Base-by-base conservation (phyloP, 2,797 vertebrate genomes). In the Myotis myotis region DNA sequence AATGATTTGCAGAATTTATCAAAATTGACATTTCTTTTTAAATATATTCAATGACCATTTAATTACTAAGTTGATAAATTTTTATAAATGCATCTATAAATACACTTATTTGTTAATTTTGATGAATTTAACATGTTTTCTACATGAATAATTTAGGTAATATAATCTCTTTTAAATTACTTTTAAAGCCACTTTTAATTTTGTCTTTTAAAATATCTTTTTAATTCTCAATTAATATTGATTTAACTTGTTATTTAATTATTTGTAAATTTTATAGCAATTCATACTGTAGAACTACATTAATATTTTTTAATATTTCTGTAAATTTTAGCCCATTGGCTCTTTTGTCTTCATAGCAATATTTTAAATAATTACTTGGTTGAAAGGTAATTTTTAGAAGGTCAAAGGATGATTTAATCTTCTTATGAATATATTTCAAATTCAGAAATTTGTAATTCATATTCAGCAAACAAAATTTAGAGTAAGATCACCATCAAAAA, bases 231-330 rank as follows among this genome's bases (percentile, higher is more conserved):
- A 49, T 23, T 88, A 62, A 66, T n/a, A 87, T 87, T 80, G 4
- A 72, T 66, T 88, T 92, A 71, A 23, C 8, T 79, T 70, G 64
- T 44, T 83, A 75, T 49, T 57, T 86, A 91, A 44, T 91, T 88
- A 70, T 88, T 80, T 60, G 76, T 84, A 70, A 53, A 76, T 62
- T 82, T 60, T 55, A 36, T 83, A 74, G 23, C 12, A 80, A 30
- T 90, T 95, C 28, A 83, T 38, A 64, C 13, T 57, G 16, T 76
- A 87, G 22, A 30, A 6, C 33, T 74, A 20, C n/a, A 20, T 55
- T 71, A 71, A 64, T 55, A 51, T 57, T 92, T 81, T 71, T 72
- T 49, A 70, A 88, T 78, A 92, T 76, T 82, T 82, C 60, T 82
- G 8, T 86, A 64, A 72, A 12, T 78, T 86, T 76, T 44, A 87